These are phyloP conservation scores for Fulica atra DNA, from an alignment of 2,113 vertebrate genomes.

Conservation along the genomic window DNA sequence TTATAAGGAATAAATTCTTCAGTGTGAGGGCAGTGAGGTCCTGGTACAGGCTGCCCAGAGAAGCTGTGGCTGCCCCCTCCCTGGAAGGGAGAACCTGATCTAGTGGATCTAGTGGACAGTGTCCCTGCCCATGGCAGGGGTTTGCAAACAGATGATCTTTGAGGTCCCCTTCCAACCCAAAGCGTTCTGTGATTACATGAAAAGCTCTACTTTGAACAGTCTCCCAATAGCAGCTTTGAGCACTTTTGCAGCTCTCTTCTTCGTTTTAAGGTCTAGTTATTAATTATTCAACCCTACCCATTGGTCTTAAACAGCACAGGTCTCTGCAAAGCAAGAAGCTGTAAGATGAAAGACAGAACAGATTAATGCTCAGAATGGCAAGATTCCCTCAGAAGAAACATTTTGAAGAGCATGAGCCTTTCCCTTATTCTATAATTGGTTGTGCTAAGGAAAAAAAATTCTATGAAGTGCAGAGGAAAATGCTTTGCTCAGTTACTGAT, in stretches of 20 bases:
- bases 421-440: background rate
- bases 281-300: background rate
- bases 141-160: too few species aligned
- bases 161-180: too few species aligned
- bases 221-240: background rate
- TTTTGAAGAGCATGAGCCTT: rapidly evolving
- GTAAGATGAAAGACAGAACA: background rate
- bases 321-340: background rate
- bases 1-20: too few species aligned
- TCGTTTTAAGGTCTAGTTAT: background rate
- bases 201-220: background rate
- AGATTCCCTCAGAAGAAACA: background rate
- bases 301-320: background rate
- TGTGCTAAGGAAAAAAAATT: background rate
- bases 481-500: background rate
- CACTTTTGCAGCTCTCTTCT: background rate
- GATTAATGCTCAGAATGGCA: background rate
- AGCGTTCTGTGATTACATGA: background rate
- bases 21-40: too few species aligned
- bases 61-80: too few species aligned
- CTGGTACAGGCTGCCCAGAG: too few species aligned
- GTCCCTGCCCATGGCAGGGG: too few species aligned
- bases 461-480: background rate
- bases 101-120: too few species aligned
- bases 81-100: too few species aligned